Evolutionary conservation across 2,888 invertebrate genomes (phyloP).

Genomic region (Sacculina carcini): DNA sequence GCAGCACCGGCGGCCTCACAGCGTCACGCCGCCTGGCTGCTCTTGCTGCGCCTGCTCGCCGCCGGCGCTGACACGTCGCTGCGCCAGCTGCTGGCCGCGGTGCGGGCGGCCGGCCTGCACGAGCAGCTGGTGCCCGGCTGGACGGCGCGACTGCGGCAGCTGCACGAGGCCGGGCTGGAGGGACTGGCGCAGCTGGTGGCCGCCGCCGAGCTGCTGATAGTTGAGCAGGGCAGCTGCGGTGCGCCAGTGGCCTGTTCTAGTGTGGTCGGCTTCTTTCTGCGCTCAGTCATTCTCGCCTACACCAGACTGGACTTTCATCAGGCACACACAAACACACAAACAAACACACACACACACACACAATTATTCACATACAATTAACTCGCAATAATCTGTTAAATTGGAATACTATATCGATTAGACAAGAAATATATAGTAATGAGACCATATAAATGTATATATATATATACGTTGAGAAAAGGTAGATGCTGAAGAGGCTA

Average conservation of each 20-base stretch:
- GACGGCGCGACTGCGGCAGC: neutral
- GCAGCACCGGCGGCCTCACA: slow-evolving; percentile 24
- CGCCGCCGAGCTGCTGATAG: neutral
- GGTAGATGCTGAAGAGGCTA: neutral
- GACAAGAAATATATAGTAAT: slow-evolving; percentile 1
- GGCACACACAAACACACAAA: slow-evolving; percentile 1
- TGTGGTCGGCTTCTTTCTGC: neutral
- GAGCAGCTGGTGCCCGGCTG: no score
- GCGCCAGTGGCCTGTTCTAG: neutral
- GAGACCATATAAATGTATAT: neutral
- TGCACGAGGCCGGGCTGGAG: neutral
- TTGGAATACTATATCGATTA: neutral
- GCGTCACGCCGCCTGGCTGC: slow-evolving; percentile 50
- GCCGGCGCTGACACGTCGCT: slow-evolving; percentile 16
- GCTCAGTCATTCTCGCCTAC: neutral
- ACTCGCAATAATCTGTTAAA: neutral
- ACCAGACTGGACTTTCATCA: neutral
- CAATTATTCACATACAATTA: neutral
- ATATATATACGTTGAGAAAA: neutral
- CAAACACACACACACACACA: neutral
- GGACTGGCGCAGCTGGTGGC: neutral
- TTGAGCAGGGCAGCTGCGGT: neutral
- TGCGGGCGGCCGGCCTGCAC: neutral
- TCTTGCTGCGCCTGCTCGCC: slow-evolving; percentile 50
- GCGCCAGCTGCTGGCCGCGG: neutral